Conservation (phyloP, 2,888 invertebrate genomes). For the Agriopis marginaria region DNA sequence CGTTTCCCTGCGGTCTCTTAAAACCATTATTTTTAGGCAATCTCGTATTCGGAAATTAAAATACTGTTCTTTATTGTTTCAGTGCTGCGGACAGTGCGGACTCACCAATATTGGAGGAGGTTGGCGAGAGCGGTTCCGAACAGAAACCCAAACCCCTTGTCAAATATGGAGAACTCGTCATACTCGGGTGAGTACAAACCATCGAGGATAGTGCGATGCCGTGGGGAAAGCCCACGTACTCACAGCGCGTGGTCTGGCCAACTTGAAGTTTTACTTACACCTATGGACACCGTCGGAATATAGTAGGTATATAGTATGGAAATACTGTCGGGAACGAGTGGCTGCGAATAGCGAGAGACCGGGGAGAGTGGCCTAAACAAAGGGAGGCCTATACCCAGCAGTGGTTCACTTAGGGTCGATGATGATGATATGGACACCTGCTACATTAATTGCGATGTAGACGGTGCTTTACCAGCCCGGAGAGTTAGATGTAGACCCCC, state of each 20-base stretch:
- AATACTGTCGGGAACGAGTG: too few relatives aligned
- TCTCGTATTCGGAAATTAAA: not conserved
- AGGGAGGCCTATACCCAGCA: too few relatives aligned
- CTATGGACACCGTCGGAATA: too few relatives aligned
- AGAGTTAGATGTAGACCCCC: too few relatives aligned
- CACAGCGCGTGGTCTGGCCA: not conserved
- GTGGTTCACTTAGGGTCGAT: too few relatives aligned
- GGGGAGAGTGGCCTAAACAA: too few relatives aligned
- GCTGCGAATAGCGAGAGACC: too few relatives aligned
- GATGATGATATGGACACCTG: too few relatives aligned
- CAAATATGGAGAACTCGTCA: slow-evolving; percentile 97
- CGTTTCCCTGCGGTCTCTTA: not conserved
- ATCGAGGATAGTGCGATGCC: not conserved
- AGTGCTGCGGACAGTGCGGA: slow-evolving; percentile 88
- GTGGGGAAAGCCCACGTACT: slow-evolving; percentile 12
- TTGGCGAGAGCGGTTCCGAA: slow-evolving; percentile 91
- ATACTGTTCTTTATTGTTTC: slow-evolving; percentile 51
- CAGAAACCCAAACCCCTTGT: slow-evolving; percentile 91
- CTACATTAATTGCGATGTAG: too few relatives aligned
- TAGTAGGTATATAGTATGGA: too few relatives aligned
- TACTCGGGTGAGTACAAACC: slow-evolving; percentile 91
- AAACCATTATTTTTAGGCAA: not conserved
- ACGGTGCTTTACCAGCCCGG: too few relatives aligned
- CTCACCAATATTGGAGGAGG: slow-evolving; percentile 92
- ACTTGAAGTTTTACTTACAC: not conserved